Conservation (phyloP, 2,113 vertebrate genomes). For the Leucoraja erinaceus region DNA sequence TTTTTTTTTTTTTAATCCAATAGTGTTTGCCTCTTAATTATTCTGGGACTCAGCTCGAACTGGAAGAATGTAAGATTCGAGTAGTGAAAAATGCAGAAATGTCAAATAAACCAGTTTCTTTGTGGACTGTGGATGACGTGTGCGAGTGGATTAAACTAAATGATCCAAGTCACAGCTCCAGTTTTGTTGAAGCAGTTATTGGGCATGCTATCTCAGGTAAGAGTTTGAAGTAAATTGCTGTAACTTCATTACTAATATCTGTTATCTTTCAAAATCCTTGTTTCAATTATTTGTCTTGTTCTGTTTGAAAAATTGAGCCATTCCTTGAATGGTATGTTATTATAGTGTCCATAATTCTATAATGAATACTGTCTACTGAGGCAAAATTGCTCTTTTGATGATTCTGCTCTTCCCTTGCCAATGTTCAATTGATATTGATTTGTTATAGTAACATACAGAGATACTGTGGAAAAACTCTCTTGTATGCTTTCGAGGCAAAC, state of each 20-base stretch:
- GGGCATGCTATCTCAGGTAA: conserved; percentile 34
- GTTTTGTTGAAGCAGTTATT: neutral
- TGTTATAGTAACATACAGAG: too few species aligned
- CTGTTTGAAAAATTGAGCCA: too few species aligned
- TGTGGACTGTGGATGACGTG: conserved; percentile 28
- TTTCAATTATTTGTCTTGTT: too few species aligned
- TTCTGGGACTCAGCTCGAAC: neutral
- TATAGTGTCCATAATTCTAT: too few species aligned
- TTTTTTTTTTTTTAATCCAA: neutral
- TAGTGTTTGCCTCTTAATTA: neutral
- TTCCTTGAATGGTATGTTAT: too few species aligned
- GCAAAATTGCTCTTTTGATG: too few species aligned
- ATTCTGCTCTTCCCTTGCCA: too few species aligned
- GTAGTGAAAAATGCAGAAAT: neutral
- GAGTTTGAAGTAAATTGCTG: neutral
- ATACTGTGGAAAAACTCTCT: too few species aligned
- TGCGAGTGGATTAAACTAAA: neutral
- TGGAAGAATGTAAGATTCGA: conserved; percentile 38
- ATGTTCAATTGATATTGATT: too few species aligned
- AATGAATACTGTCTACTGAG: too few species aligned
- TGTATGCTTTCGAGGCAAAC: too few species aligned
- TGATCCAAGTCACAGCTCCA: neutral
- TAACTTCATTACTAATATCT: neutral
- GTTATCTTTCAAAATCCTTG: neutral
- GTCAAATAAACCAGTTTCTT: neutral